These are phyloP conservation scores for Molanna angustata DNA, from an alignment of 2,888 invertebrate species.

Conservation along the genomic window DNA sequence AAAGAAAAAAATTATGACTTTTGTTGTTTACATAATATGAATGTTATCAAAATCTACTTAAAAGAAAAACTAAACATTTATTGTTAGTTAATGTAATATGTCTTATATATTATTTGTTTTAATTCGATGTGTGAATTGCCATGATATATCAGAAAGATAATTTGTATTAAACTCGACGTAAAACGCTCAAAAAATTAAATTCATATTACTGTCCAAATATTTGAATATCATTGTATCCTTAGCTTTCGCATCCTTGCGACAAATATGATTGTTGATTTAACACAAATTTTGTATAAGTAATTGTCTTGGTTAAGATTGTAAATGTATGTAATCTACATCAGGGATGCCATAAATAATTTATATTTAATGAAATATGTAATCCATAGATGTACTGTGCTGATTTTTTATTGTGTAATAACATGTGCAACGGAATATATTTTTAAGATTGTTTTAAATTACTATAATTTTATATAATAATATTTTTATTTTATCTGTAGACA, in stretches of 20 bases:
- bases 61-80: constrained; percentile 9
- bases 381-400: not conserved
- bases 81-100: constrained; percentile 9
- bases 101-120: constrained; percentile 4
- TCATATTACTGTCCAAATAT: not conserved
- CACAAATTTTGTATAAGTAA: constrained; percentile 10
- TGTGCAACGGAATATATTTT: constrained; percentile 13
- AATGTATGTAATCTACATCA: constrained; percentile 4
- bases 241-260: not conserved
- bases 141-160: not conserved
- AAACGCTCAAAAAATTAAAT: constrained; percentile 1
- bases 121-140: not conserved
- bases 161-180: no score
- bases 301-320: constrained; percentile 10
- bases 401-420: not conserved
- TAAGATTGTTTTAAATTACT: constrained; percentile 14
- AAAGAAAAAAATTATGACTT: constrained; percentile 4
- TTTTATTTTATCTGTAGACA: no score
- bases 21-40: constrained; percentile 11
- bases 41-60: constrained; percentile 18
- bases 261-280: not conserved
- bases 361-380: not conserved
- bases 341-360: constrained; percentile 10
- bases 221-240: not conserved
- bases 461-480: constrained; percentile 2